phyloP scores from a whole-genome alignment of 2,797 vertebrate genomes.

The Acropternis orthonyx region DNA sequence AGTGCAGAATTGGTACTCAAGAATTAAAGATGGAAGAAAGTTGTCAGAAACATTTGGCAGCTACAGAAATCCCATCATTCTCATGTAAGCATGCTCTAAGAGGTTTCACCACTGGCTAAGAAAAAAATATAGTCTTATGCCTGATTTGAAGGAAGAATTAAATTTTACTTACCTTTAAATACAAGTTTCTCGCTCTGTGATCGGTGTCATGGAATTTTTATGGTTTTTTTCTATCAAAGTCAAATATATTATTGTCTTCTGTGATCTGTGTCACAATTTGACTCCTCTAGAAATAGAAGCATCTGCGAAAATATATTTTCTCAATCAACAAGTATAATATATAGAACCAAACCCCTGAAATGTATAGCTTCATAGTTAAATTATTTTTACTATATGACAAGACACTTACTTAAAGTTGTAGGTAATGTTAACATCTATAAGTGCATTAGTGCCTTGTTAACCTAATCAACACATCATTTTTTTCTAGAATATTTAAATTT shows the following conservation, averaged over 20 bases:
- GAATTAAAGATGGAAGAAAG: neutral
- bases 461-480: neutral
- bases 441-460: neutral
- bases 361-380: neutral
- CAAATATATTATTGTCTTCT: neutral
- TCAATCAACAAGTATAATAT: neutral
- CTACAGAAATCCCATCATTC: rapidly evolving
- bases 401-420: neutral
- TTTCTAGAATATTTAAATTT: neutral
- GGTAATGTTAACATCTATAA: neutral
- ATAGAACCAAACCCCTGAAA: neutral
- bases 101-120: neutral
- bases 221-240: neutral
- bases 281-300: neutral
- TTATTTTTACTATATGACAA: neutral
- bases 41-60: neutral
- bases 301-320: neutral
- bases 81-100: neutral
- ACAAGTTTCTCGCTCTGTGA: neutral
- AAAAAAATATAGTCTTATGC: neutral
- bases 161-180: neutral
- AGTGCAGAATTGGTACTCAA: neutral
- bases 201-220: rapidly evolving
- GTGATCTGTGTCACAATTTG: neutral
- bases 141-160: neutral